These are phyloP conservation scores for Diadromus collaris DNA, from an alignment of 2,888 invertebrate genomes.

Conservation along the genomic window DNA sequence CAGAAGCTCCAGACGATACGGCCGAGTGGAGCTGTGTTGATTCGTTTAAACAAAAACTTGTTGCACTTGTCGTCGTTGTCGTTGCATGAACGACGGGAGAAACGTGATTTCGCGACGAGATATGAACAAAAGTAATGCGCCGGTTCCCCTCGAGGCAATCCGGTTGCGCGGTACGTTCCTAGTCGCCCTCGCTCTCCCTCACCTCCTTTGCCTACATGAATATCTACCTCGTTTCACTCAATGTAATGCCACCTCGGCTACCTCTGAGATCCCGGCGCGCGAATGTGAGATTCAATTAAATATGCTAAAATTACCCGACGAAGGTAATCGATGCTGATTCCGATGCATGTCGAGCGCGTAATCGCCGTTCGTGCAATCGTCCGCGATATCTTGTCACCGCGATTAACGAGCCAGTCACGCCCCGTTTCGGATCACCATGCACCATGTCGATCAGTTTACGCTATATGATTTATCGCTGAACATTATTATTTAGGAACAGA, in stretches of 20 bases:
- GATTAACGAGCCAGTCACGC: slow-evolving; percentile 38
- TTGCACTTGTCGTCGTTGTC: slow-evolving; percentile 36
- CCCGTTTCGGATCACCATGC: slow-evolving; percentile 4
- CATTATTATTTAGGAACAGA: background rate
- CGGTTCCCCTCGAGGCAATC: slow-evolving; percentile 35
- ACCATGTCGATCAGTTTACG: slow-evolving; percentile 18
- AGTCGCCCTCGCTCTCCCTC: slow-evolving; percentile 3
- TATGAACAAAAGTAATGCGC: slow-evolving; percentile 51
- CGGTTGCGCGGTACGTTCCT: slow-evolving; percentile 37
- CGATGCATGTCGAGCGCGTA: slow-evolving; percentile 43
- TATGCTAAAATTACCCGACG: slow-evolving; percentile 45
- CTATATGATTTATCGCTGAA: background rate
- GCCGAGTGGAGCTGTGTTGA: slow-evolving; percentile 26
- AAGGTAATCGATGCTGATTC: slow-evolving; percentile 38
- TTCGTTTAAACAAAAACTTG: slow-evolving; percentile 44
- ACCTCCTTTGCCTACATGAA: slow-evolving; percentile 29
- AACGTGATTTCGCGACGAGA: slow-evolving; percentile 43
- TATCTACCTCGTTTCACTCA: slow-evolving; percentile 43
- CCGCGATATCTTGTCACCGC: slow-evolving; percentile 49
- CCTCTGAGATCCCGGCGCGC: slow-evolving; percentile 21
- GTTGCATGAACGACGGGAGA: slow-evolving; percentile 25
- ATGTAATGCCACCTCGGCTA: slow-evolving; percentile 24
- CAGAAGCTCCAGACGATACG: slow-evolving; percentile 11
- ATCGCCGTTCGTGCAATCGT: slow-evolving; percentile 34
- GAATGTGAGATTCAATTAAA: slow-evolving; percentile 53